A percentile compares a stretch with the other conserved stretches of the same genome.
phyloP scores from a whole-genome alignment of 2,113 vertebrate genomes.

The Mystacornis crossleyi region DNA sequence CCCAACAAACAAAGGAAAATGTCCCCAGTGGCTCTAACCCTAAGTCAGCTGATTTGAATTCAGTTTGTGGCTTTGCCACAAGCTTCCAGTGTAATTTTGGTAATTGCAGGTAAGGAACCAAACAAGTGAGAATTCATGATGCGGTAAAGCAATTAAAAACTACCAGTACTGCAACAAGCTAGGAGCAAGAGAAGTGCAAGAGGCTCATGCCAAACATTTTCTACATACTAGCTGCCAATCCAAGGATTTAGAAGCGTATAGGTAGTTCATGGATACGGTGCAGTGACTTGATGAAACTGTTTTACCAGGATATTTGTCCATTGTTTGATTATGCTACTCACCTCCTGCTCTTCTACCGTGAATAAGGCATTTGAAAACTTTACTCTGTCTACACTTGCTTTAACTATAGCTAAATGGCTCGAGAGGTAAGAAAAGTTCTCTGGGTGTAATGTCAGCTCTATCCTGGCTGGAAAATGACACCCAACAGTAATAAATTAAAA shows the following conservation, averaged over 20 bases:
- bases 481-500: background rate
- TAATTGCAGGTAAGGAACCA: background rate
- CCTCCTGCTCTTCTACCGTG: background rate
- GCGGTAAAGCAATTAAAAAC: background rate
- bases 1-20: background rate
- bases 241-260: background rate
- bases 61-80: background rate
- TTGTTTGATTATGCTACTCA: background rate
- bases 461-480: background rate
- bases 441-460: background rate
- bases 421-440: background rate
- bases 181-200: background rate
- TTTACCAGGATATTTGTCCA: background rate
- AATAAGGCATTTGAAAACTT: background rate
- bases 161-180: background rate
- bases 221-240: background rate
- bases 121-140: background rate
- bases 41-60: background rate
- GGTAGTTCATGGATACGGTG: fast-evolving
- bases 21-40: background rate
- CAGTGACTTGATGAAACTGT: background rate
- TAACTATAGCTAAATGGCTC: background rate
- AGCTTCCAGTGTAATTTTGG: background rate
- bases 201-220: background rate
- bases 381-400: background rate